Conservation (phyloP, 2,888 invertebrate genomes). For the Polietes domitor region DNA sequence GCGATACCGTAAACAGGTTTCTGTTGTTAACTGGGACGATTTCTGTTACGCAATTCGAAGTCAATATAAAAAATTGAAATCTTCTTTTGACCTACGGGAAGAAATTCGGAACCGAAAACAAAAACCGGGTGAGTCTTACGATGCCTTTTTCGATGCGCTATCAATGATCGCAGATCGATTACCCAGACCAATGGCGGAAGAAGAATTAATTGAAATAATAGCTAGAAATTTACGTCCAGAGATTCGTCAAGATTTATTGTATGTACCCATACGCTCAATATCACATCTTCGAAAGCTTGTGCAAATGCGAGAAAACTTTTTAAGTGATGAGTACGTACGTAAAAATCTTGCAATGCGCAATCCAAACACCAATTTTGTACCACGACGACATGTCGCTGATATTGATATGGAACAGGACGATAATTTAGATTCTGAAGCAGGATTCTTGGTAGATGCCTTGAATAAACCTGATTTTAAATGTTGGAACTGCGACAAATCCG, state of each 20-base stretch:
- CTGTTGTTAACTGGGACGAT: slow-evolving; percentile 24
- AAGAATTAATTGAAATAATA: too few relatives aligned
- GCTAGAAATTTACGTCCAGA: too few relatives aligned
- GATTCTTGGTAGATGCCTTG: not conserved
- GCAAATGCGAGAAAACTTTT: too few relatives aligned
- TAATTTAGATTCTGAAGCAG: not conserved
- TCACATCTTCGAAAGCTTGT: too few relatives aligned
- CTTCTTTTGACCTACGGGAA: slow-evolving; percentile 45
- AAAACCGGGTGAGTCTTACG: slow-evolving; percentile 13
- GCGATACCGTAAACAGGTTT: slow-evolving; percentile 24
- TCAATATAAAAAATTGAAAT: slow-evolving; percentile 42
- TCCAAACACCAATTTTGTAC: not conserved
- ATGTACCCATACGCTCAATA: too few relatives aligned
- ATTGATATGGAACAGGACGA: not conserved
- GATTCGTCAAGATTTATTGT: too few relatives aligned
- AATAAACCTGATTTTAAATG: not conserved
- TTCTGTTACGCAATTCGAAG: slow-evolving; percentile 26
- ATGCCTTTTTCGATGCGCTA: too few relatives aligned
- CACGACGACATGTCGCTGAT: slow-evolving; percentile 27
- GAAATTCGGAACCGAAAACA: slow-evolving; percentile 59
- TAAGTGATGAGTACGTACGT: too few relatives aligned
- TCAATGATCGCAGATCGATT: slow-evolving; percentile 25
- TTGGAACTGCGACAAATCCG: slow-evolving; percentile 47
- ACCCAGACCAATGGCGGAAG: not conserved
- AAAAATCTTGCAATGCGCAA: too few relatives aligned